phyloP scores from a whole-genome alignment of 2,888 invertebrate species.

The Eupithecia dodoneata region DNA sequence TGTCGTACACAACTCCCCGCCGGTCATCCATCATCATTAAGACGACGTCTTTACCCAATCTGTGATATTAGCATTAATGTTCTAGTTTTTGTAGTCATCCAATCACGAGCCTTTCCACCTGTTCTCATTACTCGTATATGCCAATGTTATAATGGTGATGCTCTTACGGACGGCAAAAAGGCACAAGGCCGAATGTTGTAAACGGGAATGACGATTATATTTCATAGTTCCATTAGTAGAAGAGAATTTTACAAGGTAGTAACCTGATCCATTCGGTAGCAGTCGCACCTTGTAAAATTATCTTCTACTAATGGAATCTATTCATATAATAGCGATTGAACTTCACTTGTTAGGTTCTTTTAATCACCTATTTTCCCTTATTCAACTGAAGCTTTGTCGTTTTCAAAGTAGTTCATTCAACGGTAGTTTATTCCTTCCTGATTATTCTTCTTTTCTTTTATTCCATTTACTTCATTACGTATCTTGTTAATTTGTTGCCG shows the following conservation, averaged over 20 bases:
- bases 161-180: neutral
- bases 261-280: too few species aligned
- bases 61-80: conserved; percentile 77
- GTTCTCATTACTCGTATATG: conserved; percentile 56
- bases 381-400: neutral
- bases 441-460: neutral
- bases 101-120: conserved; percentile 52
- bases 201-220: neutral
- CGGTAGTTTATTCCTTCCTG: neutral
- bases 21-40: conserved; percentile 80
- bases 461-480: neutral
- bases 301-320: too few species aligned
- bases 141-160: conserved; percentile 20
- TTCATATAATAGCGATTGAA: too few species aligned
- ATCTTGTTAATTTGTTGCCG: neutral
- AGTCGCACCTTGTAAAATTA: too few species aligned
- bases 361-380: neutral
- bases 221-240: too few species aligned
- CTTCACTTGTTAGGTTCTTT: too few species aligned
- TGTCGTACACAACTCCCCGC: conserved; percentile 79
- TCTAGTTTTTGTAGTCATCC: conserved; percentile 57
- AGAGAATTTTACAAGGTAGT: too few species aligned
- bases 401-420: too few species aligned
- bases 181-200: neutral
- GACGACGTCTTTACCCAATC: conserved; percentile 57